Base-by-base conservation (phyloP, 2,797 vertebrate genomes). In the Limosa lapponica region DNA sequence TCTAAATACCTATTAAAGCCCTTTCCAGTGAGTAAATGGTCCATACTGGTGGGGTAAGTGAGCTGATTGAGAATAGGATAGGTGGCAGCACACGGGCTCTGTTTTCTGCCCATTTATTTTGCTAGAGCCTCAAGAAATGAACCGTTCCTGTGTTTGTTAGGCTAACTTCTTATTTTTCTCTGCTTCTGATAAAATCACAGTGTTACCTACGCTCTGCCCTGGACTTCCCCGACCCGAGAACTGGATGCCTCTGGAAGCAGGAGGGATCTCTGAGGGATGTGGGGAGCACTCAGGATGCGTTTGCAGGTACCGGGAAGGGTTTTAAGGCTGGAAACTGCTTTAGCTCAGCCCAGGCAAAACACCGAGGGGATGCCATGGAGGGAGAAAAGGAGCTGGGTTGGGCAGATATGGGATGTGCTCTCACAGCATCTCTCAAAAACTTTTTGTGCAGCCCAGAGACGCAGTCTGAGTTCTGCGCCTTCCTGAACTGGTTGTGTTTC, bases 201-300 rank as follows among this genome's bases (percentile, higher is more conserved):
- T 2, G 2, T 73, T 55, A 34, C 17, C 67, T 34, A 5, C 0
- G 0, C 24, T 27, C 48, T 57, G 36, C 19, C 10, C 20, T n/a
- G 67, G 73, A 23, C 23, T 69, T 27, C 17, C 57, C 49, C 1
- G 2, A 8, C 28, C 48, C 1, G 18, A n/a, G 82, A 77, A 34
- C 16, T 4, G 1, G 18, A 17, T 4, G 16, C 34, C 34, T 74
- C 44, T 58, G 67, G 55, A 49, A 37, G 59, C 28, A 11, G 48
- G 48, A 57, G 0, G 5, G 28, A 55, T 57, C 48, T 44, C 54
- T 17, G 54, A 51, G 48, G 59, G 41, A 27, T 15, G 24, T 9
- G 4, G 11, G 6, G 51, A 22, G 36, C 2, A 7, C n/a, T 32
- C 3, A 0, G 72, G 65, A 34, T n/a, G 23, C 1, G 0, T 59